Evolutionary conservation across 2,888 invertebrate species (phyloP), one percentile per base, ranked within the genome.

Genomic region (Diachrysia chrysitis): DNA sequence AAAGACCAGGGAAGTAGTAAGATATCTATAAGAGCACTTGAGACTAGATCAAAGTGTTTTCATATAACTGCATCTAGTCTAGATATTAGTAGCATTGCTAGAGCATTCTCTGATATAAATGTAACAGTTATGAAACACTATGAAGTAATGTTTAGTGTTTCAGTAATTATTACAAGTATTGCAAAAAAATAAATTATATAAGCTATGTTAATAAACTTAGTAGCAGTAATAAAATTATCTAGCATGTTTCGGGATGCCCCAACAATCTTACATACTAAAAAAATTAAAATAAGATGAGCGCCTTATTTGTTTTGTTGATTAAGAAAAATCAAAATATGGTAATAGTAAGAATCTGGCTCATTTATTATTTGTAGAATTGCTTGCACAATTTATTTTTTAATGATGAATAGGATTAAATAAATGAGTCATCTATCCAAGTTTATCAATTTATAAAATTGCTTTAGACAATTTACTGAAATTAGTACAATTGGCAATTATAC

Each of bases 81-180:
- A 42, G 42, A 42, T 42, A n/a, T n/a, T n/a, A 23, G 25, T 56
- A 25, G 37, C 32, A 32, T 51, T 42, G n/a, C n/a, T 35, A 21
- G 14, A 69, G 42, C 46, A 19, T 25, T 69, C 16, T 46, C 21
- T n/a, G 58, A 65, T 53, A 5, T 25, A 25, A 25, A 25, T 25
- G 56, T 66, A 65, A 70, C 65, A 62, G 56, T 75, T 63, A 60
- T 66, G 62, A 66, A 75, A 75, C 48, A 63, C 63, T 59, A 53
- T 66, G 58, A 62, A 74, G 59, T 29, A 0, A 64, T 64, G 58
- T 46, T 35, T 6, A n/a, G 1, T 17, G 57, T 9, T 42, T 37
- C n/a, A 42, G 25, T 61, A 51, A 64, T 54, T 17, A 2, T 53
- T 58, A 32, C 37, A 42, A 61, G 55, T 37, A 19, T 70, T 70